A percentile compares a stretch with the other conserved stretches of the same genome.
These are phyloP conservation scores for Falcunculus frontatus DNA, from an alignment of 2,113 vertebrate genomes.

Conservation along the genomic window DNA sequence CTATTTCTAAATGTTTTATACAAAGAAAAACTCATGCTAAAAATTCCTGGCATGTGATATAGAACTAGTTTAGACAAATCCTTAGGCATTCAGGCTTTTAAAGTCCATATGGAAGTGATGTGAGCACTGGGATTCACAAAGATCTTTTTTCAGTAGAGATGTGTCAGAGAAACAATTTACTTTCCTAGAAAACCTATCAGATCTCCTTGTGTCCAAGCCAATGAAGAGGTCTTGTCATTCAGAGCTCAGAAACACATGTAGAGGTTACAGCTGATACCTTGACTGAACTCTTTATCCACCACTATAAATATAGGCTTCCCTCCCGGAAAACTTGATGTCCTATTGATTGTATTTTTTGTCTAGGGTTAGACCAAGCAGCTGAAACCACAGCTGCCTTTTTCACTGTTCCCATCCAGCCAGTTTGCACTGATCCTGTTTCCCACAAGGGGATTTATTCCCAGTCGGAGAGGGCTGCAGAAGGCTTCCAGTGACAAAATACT, in stretches of 20 bases:
- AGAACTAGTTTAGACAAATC: not conserved
- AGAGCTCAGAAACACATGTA: not conserved
- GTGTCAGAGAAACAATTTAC: not conserved
- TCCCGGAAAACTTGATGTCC: not conserved
- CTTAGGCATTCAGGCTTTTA: not conserved
- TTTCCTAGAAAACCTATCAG: not conserved
- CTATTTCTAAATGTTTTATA: not conserved
- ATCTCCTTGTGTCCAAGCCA: not conserved
- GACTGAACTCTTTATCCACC: not conserved
- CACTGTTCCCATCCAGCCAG: not conserved
- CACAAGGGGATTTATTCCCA: not conserved
- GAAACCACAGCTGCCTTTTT: not conserved
- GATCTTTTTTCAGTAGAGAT: not conserved
- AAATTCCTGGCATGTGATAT: not conserved
- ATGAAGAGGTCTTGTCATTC: not conserved
- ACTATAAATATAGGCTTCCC: not conserved
- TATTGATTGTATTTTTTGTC: not conserved
- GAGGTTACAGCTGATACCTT: not conserved
- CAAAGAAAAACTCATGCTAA: not conserved
- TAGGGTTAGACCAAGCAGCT: not conserved
- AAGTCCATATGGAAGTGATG: not conserved
- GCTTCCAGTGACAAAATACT: not conserved
- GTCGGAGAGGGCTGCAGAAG: fast-evolving
- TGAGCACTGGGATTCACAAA: not conserved
- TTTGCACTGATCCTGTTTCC: not conserved